Conservation (phyloP, 2,797 vertebrate species). For the Eidolon dupreanum region DNA sequence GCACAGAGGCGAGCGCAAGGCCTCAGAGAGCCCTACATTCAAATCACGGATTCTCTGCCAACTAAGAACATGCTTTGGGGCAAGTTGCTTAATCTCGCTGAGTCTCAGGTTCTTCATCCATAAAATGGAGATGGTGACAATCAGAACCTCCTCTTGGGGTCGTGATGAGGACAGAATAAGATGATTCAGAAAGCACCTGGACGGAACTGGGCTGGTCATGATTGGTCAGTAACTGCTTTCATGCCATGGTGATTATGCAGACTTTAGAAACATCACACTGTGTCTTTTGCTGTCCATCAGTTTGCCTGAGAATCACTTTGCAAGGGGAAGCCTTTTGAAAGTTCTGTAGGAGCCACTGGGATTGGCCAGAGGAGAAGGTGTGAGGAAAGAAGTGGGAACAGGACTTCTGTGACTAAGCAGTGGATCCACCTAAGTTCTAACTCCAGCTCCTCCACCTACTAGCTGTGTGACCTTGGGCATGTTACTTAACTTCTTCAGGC, state of each 20-base stretch:
- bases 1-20: rapidly evolving
- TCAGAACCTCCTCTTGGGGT: background rate
- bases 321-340: background rate
- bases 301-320: background rate
- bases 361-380: background rate
- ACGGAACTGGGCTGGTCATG: rapidly evolving
- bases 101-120: background rate
- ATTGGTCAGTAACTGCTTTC: background rate
- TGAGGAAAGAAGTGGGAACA: background rate
- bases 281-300: background rate
- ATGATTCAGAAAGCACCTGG: background rate
- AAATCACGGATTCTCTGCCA: background rate
- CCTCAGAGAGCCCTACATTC: rapidly evolving
- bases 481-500: background rate
- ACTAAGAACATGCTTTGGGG: background rate
- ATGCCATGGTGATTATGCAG: rapidly evolving
- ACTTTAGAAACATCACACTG: background rate
- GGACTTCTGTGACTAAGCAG: background rate
- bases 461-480: background rate
- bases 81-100: background rate
- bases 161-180: background rate
- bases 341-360: background rate
- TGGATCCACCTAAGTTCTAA: background rate
- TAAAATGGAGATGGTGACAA: background rate
- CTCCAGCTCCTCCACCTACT: background rate